A percentile compares a stretch with the other conserved stretches of the same genome.
phyloP scores from a whole-genome alignment of 2,113 vertebrate species.

The Ardeotis arabs region DNA sequence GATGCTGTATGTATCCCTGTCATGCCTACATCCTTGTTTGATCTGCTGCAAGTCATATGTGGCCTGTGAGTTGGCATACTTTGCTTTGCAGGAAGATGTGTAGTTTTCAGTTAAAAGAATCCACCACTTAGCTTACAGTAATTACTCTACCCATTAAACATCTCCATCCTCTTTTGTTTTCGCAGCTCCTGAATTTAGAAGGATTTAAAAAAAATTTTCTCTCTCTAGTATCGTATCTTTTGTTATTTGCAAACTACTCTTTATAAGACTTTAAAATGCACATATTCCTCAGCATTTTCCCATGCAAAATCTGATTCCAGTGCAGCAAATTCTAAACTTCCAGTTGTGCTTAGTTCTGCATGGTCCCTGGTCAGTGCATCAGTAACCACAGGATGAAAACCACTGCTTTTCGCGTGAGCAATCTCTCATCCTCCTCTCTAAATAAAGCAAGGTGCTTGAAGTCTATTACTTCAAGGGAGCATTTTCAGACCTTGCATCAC shows the following conservation, averaged over 20 bases:
- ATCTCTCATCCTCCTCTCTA: background rate
- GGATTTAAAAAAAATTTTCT: background rate
- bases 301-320: background rate
- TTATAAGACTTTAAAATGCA: background rate
- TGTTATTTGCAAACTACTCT: background rate
- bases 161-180: background rate
- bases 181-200: background rate
- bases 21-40: background rate
- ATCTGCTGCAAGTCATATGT: background rate
- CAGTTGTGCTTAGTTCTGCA: background rate
- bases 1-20: background rate
- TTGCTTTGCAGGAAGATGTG: background rate
- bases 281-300: background rate
- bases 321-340: background rate
- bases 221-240: background rate
- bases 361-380: background rate
- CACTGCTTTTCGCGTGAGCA: background rate
- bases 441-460: background rate
- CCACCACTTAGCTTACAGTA: background rate
- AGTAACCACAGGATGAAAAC: background rate
- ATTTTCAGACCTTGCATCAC: background rate
- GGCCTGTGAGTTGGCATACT: background rate
- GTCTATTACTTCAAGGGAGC: background rate
- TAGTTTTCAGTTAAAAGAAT: background rate
- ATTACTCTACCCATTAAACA: background rate